phyloP scores from a whole-genome alignment of 2,797 vertebrate genomes.

The Scleropages formosus region DNA sequence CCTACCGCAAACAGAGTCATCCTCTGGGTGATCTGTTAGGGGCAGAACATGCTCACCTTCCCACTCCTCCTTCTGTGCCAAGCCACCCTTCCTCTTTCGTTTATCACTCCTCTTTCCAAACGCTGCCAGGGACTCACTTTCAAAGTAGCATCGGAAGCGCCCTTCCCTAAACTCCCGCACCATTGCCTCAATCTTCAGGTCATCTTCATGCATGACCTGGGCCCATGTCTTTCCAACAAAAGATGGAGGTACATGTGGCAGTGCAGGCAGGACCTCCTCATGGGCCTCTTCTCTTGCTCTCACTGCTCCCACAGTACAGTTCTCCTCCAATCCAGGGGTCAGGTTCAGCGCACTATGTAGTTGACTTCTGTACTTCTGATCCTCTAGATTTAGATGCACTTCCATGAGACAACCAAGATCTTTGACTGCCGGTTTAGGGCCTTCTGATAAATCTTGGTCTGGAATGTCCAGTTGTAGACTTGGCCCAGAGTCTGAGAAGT shows the following conservation, averaged over 20 bases:
- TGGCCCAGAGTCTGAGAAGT: slow-evolving; percentile 61
- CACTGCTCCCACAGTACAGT: slow-evolving; percentile 19
- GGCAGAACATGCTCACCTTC: slow-evolving; percentile 51
- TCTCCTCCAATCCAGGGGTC: slow-evolving; percentile 35
- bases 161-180: slow-evolving; percentile 80
- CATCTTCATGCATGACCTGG: slow-evolving; percentile 83
- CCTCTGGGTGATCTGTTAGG: slow-evolving; percentile 57
- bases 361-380: slow-evolving; percentile 71
- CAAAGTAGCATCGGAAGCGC: slow-evolving; percentile 80
- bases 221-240: slow-evolving; percentile 83
- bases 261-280: slow-evolving; percentile 73
- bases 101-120: slow-evolving; percentile 54
- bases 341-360: slow-evolving; percentile 65
- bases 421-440: slow-evolving; percentile 53
- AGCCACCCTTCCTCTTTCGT: slow-evolving; percentile 46
- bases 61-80: slow-evolving; percentile 34
- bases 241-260: slow-evolving; percentile 77
- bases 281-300: slow-evolving; percentile 55
- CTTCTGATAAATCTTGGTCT: slow-evolving; percentile 58
- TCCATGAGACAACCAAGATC: slow-evolving; percentile 71
- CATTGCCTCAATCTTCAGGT: slow-evolving; percentile 77
- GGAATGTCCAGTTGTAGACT: slow-evolving; percentile 76
- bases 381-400: slow-evolving; percentile 69
- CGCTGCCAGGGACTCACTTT: slow-evolving; percentile 73
- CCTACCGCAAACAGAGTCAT: slow-evolving; percentile 43